phyloP scores from a whole-genome alignment of 1,140 invertebrate species.

The Pseudomyrmex cubaensis region DNA sequence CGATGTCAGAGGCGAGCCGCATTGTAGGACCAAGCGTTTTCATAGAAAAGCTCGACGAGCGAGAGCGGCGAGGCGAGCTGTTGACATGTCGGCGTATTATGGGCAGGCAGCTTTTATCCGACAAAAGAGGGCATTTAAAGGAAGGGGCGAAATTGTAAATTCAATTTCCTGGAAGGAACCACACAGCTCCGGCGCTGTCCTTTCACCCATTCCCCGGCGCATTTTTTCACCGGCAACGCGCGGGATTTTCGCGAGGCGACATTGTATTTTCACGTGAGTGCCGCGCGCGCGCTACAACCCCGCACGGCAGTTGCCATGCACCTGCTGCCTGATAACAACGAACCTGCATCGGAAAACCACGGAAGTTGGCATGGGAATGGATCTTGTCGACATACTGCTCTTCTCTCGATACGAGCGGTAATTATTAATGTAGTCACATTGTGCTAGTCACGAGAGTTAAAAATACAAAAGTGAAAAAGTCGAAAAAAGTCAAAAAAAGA shows the following conservation, averaged over 20 bases:
- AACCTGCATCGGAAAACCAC: constrained; percentile 3
- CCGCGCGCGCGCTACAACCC: neutral
- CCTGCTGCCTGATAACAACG: constrained; percentile 41
- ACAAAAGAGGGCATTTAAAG: constrained; percentile 73
- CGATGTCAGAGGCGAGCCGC: constrained; percentile 66
- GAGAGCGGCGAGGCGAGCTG: constrained; percentile 59
- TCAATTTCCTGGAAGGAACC: constrained; percentile 68
- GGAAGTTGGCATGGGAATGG: constrained; percentile 41
- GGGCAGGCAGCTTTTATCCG: constrained; percentile 72
- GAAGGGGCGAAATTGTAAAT: constrained; percentile 72
- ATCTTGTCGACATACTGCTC: neutral
- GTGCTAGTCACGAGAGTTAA: neutral
- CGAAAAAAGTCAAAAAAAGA: neutral
- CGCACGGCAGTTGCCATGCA: constrained; percentile 34
- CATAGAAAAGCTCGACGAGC: constrained; percentile 65
- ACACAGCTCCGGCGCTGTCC: constrained; percentile 4
- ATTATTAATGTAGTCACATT: neutral
- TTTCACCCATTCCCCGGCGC: constrained; percentile 26
- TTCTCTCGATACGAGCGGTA: neutral
- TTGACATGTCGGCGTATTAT: constrained; percentile 73
- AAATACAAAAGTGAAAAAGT: neutral
- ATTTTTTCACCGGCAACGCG: constrained; percentile 49
- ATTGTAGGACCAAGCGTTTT: constrained; percentile 45
- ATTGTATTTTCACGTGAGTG: constrained; percentile 55
- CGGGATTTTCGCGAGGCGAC: constrained; percentile 7